These are phyloP conservation scores for Rhineura floridana DNA, from an alignment of 2,113 vertebrate species.

Conservation along the genomic window DNA sequence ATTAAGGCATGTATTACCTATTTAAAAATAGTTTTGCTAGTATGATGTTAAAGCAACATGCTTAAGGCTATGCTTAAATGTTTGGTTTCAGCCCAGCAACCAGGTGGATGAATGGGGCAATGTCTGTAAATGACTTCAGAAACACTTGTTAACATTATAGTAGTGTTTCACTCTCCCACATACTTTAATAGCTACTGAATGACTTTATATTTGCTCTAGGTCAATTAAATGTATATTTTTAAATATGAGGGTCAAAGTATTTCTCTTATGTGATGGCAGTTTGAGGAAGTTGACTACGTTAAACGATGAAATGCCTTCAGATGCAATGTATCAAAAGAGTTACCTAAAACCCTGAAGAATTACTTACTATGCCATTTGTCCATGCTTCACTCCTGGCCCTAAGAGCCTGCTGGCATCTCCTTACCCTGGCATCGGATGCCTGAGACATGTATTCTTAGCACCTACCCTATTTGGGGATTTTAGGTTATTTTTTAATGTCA, in stretches of 20 bases:
- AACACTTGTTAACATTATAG: neutral
- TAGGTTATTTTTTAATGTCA: too few relatives aligned
- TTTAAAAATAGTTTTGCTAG: neutral
- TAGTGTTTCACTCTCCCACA: neutral
- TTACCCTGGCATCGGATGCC: too few relatives aligned
- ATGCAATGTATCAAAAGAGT: neutral
- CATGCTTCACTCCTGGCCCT: too few relatives aligned
- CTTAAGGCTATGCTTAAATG: neutral
- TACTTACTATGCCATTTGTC: too few relatives aligned
- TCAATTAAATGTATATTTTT: neutral
- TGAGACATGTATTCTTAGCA: too few relatives aligned
- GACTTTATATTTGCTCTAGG: neutral
- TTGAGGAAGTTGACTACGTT: neutral
- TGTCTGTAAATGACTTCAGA: neutral
- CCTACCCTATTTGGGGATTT: too few relatives aligned
- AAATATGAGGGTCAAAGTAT: neutral
- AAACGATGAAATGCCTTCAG: neutral
- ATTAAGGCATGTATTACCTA: neutral
- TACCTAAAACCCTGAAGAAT: neutral
- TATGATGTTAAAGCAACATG: neutral
- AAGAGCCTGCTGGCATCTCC: too few relatives aligned
- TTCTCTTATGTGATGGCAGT: neutral
- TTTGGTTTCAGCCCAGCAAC: neutral
- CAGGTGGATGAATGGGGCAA: neutral
- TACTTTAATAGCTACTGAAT: neutral